Conservation (phyloP, 2,113 vertebrate genomes). For the Propithecus coquereli region DNA sequence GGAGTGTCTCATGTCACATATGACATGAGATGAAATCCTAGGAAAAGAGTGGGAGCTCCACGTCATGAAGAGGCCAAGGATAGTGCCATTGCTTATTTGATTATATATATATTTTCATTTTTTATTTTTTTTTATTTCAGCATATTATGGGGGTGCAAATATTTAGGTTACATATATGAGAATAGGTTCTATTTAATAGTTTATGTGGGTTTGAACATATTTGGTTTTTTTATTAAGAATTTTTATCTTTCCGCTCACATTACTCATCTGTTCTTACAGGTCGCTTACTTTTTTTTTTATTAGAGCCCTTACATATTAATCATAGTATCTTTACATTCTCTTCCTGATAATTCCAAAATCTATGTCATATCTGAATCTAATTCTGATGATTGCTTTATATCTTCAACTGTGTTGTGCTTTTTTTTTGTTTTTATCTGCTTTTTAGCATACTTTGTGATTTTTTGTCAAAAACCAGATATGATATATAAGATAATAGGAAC, state of each 20-base stretch:
- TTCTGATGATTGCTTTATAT: not conserved
- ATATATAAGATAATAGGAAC: not conserved
- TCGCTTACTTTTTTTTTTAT: not conserved
- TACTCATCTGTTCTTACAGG: not conserved
- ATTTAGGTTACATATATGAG: no score
- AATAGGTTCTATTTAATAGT: not conserved
- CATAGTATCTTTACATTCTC: not conserved
- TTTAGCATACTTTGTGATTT: not conserved
- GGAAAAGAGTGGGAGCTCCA: not conserved
- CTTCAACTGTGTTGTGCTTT: not conserved
- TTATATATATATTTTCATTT: not conserved
- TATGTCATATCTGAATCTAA: not conserved
- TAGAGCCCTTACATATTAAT: not conserved
- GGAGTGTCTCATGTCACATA: not conserved
- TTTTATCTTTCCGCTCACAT: not conserved
- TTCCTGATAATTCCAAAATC: not conserved
- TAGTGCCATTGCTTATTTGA: not conserved
- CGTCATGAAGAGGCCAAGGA: not conserved
- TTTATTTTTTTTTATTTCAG: no score
- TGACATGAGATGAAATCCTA: not conserved
- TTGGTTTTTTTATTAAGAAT: not conserved
- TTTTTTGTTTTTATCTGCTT: not conserved
- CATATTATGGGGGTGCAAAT: no score
- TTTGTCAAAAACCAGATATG: not conserved
- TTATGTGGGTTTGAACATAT: not conserved